Conservation (phyloP, 2,888 invertebrate species). For the Agonopterix heracliana region DNA sequence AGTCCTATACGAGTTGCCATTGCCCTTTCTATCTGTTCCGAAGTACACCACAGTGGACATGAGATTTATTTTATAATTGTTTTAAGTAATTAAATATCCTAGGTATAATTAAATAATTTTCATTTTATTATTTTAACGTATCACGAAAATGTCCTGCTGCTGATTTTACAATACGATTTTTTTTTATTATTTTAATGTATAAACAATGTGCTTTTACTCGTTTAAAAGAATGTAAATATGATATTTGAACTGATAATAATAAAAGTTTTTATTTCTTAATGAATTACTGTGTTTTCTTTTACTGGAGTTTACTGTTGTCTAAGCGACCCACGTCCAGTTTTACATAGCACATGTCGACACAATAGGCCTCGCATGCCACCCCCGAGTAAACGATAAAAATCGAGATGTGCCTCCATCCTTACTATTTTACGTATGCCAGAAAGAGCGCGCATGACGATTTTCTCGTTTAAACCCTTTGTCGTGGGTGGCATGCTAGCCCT, state of each 20-base stretch:
- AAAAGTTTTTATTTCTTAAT: constrained; percentile 75
- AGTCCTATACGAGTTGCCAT: constrained; percentile 58
- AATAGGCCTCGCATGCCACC: too few relatives aligned
- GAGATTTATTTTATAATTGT: constrained; percentile 26
- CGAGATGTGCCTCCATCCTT: too few relatives aligned
- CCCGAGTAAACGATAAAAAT: too few relatives aligned
- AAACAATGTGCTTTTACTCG: constrained; percentile 74
- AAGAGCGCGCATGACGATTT: too few relatives aligned
- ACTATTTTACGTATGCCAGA: too few relatives aligned
- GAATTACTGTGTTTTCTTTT: constrained; percentile 37
- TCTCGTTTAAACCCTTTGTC: too few relatives aligned
- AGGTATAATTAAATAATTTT: constrained; percentile 43
- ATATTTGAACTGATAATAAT: constrained; percentile 78
- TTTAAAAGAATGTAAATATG: constrained; percentile 75
- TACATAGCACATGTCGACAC: too few relatives aligned
- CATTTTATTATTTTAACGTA: constrained; percentile 42
- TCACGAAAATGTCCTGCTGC: constrained; percentile 47
- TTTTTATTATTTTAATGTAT: constrained; percentile 51
- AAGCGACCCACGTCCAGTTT: too few relatives aligned
- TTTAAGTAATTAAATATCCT: constrained; percentile 13
- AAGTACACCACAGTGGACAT: constrained; percentile 26
- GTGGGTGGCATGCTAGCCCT: too few relatives aligned
- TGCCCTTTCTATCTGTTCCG: constrained; percentile 35
- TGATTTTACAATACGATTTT: constrained; percentile 31
- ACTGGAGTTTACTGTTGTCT: neutral